Conservation (phyloP, 2,888 invertebrate genomes). For the Itoplectis maculator region DNA sequence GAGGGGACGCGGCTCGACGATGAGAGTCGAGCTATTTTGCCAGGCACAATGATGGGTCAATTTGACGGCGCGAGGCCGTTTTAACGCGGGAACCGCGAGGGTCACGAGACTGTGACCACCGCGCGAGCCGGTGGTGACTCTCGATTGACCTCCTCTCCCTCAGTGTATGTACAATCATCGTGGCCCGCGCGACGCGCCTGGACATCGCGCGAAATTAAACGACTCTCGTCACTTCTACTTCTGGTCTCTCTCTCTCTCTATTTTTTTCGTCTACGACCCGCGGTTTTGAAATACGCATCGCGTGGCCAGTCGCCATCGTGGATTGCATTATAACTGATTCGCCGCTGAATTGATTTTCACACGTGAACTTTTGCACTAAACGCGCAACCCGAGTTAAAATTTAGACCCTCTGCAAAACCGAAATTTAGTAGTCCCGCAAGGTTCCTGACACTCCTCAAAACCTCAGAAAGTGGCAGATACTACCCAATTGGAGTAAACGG, state of each 20-base stretch:
- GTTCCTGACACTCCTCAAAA: too few species aligned
- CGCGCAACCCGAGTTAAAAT: too few species aligned
- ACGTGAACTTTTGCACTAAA: too few species aligned
- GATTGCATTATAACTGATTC: not conserved
- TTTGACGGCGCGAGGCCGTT: conserved; percentile 40
- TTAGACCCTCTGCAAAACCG: too few species aligned
- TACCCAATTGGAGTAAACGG: too few species aligned
- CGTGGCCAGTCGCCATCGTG: not conserved
- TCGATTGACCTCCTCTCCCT: conserved; percentile 51
- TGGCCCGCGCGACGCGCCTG: conserved; percentile 31
- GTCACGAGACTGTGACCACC: conserved; percentile 54
- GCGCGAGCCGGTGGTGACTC: conserved; percentile 37
- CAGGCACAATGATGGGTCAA: not conserved
- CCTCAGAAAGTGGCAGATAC: too few species aligned
- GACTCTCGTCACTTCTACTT: conserved; percentile 43
- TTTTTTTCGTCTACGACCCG: conserved; percentile 36
- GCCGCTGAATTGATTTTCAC: not conserved
- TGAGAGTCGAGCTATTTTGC: conserved; percentile 4
- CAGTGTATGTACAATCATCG: conserved; percentile 47
- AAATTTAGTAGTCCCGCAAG: too few species aligned
- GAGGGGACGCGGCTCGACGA: not conserved
- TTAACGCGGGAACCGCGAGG: conserved; percentile 4
- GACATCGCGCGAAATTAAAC: conserved; percentile 65
- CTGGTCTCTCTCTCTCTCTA: conserved; percentile 26
- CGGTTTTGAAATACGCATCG: conserved; percentile 5